Conservation (phyloP, 92 coral and sea anemone species). For the Metridium senile region DNA sequence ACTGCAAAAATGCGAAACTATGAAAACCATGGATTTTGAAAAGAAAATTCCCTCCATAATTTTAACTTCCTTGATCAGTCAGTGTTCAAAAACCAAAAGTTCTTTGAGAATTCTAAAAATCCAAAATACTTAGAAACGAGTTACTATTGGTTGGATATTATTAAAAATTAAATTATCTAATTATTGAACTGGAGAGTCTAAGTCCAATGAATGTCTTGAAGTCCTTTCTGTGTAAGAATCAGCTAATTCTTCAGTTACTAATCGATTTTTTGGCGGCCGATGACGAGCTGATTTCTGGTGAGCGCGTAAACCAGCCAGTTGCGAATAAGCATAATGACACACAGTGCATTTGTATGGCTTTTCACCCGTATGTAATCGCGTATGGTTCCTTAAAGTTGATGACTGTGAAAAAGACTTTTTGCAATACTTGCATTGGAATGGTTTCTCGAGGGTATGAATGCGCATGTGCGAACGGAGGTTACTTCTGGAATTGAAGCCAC, state of each 20-base stretch:
- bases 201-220: conserved; percentile 21
- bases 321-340: conserved; percentile 99
- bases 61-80: too few relatives aligned
- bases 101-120: too few relatives aligned
- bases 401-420: conserved; percentile 98
- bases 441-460: conserved; percentile 97
- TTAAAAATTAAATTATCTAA: not conserved
- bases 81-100: too few relatives aligned
- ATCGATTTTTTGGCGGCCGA: conserved; percentile 54
- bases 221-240: conserved; percentile 30
- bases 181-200: conserved; percentile 34
- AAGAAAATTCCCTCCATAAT: too few relatives aligned
- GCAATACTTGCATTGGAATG: conserved; percentile 98
- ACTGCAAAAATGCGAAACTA: too few relatives aligned
- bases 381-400: conserved; percentile 95
- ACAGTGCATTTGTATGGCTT: conserved; percentile 96
- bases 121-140: not conserved
- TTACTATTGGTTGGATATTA: not conserved
- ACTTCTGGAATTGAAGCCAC: conserved; percentile 97
- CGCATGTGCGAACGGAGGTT: conserved; percentile 99
- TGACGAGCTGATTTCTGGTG: conserved; percentile 98
- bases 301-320: conserved; percentile 97
- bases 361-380: conserved; percentile 96
- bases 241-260: conserved; percentile 7
- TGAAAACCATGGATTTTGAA: too few relatives aligned